phyloP scores from a whole-genome alignment of 2,113 vertebrate genomes.

The Carettochelys insculpta region DNA sequence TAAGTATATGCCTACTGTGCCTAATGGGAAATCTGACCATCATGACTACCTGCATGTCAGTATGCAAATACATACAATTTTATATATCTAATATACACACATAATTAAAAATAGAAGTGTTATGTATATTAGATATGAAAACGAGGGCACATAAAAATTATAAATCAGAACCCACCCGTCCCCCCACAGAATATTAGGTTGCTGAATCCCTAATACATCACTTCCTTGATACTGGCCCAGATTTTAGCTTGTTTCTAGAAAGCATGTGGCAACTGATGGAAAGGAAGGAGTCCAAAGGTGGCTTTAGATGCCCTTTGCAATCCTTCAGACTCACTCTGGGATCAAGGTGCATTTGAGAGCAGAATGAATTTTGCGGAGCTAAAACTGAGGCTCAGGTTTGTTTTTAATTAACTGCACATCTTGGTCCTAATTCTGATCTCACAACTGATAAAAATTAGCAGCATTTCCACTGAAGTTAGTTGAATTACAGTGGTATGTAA shows the following conservation, averaged over 20 bases:
- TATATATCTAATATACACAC: background rate
- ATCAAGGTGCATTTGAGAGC: background rate
- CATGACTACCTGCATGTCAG: background rate
- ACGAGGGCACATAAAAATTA: background rate
- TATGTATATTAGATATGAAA: slow-evolving; percentile 19
- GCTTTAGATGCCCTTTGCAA: background rate
- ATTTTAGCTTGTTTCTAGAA: background rate
- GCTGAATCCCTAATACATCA: background rate
- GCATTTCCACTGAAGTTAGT: background rate
- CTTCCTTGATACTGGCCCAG: background rate
- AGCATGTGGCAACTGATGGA: background rate
- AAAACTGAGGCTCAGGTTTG: background rate
- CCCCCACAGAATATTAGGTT: background rate
- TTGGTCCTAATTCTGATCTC: background rate
- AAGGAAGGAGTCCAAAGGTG: background rate
- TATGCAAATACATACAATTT: background rate
- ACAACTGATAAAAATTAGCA: background rate
- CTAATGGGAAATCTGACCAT: no score
- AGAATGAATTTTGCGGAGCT: background rate
- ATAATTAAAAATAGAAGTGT: background rate
- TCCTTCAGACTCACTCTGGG: background rate
- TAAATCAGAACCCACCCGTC: no score
- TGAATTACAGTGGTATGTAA: background rate
- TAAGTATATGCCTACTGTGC: no score
- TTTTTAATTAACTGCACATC: background rate